phyloP scores from a whole-genome alignment of 1,140 invertebrate genomes.

The Charaxes varanes region DNA sequence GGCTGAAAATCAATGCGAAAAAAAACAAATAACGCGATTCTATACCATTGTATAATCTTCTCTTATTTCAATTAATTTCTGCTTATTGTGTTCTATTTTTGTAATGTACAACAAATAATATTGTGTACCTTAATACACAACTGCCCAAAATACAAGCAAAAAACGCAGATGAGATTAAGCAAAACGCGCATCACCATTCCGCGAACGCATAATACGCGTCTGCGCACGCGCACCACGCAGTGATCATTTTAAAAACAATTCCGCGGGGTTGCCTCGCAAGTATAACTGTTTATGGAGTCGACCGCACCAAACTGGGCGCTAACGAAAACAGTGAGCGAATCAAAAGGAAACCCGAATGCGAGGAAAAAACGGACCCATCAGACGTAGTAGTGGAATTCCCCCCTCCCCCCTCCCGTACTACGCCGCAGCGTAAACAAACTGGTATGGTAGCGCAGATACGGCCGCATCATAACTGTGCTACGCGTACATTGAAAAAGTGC shows the following conservation, averaged over 20 bases:
- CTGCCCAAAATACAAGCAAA: too few relatives aligned
- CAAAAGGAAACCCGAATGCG: slow-evolving; percentile 58
- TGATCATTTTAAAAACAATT: slow-evolving; percentile 62
- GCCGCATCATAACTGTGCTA: too few relatives aligned
- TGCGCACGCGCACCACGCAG: slow-evolving; percentile 26
- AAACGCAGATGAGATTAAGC: slow-evolving; percentile 1
- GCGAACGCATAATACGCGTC: slow-evolving; percentile 27
- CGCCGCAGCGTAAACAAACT: slow-evolving; percentile 30
- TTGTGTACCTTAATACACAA: too few relatives aligned
- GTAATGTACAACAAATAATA: too few relatives aligned
- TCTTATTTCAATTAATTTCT: too few relatives aligned
- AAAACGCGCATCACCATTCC: slow-evolving; percentile 28
- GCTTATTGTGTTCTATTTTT: too few relatives aligned
- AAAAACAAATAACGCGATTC: too few relatives aligned
- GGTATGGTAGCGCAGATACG: slow-evolving; percentile 3
- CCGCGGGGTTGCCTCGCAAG: slow-evolving; percentile 60
- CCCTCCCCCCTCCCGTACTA: slow-evolving; percentile 19
- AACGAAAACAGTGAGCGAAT: slow-evolving; percentile 48
- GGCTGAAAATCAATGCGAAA: too few relatives aligned
- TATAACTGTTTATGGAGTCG: slow-evolving; percentile 67
- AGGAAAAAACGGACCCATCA: slow-evolving; percentile 46
- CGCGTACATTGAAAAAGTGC: too few relatives aligned
- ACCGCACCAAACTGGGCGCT: slow-evolving; percentile 53
- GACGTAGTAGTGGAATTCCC: slow-evolving; percentile 60
- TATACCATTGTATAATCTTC: too few relatives aligned